Evolutionary conservation across 2,888 invertebrate genomes (phyloP), one percentile per base, ranked within the genome.

Genomic region (Metellina segmentata): DNA sequence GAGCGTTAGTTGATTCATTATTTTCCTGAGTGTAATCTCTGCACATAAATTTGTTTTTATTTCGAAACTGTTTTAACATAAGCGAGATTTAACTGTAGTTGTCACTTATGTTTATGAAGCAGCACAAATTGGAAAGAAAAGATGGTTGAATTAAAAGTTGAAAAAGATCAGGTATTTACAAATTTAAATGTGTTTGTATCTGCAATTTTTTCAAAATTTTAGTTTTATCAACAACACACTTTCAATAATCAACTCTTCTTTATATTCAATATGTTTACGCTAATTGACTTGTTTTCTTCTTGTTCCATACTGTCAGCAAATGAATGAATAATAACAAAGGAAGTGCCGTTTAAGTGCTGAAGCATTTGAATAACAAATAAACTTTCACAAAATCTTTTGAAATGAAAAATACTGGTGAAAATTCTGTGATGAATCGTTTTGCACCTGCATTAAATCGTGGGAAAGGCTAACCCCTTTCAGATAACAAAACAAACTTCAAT

Each of bases 61-160:
- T 34, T 34, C 34, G 34, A 34, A 34, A 34, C 34, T 34, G 34
- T 34, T 34, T 34, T 34, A 34, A 4, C 34, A 34, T 34, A 4
- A 34, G 4, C 34, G 34, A 34, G 34, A 4, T 34, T 74, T 85
- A 48, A 87, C 87, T 78, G 79, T 79, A 71, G 71, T 51, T 71
- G 78, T 48, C 49, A 11, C 20, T 1, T 2, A 52, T 7, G 48
- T 53, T 71, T 85, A 82, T 91, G 91, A 91, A 82, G 86, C 82
- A 77, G 91, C 91, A 87, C 82, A 87, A 77, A 34, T 34, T 61
- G 51, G 48, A 75, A 7, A 7, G n/a, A 69, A 20, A 87, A 87
- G 71, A 91, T 91, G 91, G 91, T 91, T 16, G 91, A 91, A 78
- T 78, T 91, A 72, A 91, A 91, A 91, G 69, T 91, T 19, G 91